Percentiles rank a stretch among this genome's conserved stretches.
Evolutionary conservation across 2,113 vertebrate species (phyloP).

Genomic region (Ariopsis seemanni): DNA sequence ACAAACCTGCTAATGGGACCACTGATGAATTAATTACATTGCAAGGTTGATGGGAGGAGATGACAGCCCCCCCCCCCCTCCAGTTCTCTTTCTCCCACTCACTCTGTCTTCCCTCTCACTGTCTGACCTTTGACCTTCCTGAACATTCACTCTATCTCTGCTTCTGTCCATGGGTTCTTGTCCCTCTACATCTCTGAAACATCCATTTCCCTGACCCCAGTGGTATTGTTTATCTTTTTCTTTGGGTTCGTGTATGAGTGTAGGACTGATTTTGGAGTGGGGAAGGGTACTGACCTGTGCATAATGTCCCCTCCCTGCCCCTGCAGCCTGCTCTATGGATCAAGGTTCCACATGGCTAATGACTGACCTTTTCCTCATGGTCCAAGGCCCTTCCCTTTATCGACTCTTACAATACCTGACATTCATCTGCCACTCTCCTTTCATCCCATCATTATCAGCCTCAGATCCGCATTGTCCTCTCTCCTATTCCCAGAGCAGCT

Average conservation of each 20-base stretch:
- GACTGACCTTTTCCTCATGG: constrained; percentile 55
- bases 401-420: constrained; percentile 55
- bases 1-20: constrained; percentile 21
- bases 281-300: constrained; percentile 46
- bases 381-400: constrained; percentile 52
- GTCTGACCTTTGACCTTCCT: constrained; percentile 30
- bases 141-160: constrained; percentile 24
- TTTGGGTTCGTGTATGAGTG: constrained; percentile 38
- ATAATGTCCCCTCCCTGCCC: constrained; percentile 46
- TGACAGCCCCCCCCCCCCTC: not conserved
- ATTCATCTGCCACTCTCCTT: constrained; percentile 58
- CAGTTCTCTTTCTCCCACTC: not conserved
- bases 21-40: constrained; percentile 33
- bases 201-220: constrained; percentile 28
- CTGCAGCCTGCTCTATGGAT: constrained; percentile 40
- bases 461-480: constrained; percentile 43
- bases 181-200: constrained; percentile 10
- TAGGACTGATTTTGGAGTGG: constrained; percentile 37
- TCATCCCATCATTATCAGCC: constrained; percentile 54
- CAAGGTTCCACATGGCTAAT: constrained; percentile 57
- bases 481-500: constrained; percentile 45
- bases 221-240: constrained; percentile 32
- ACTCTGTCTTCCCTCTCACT: constrained; percentile 22
- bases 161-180: constrained; percentile 21
- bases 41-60: constrained; percentile 31